Conservation (phyloP, 2,888 invertebrate species). For the Keiferia lycopersicella region DNA sequence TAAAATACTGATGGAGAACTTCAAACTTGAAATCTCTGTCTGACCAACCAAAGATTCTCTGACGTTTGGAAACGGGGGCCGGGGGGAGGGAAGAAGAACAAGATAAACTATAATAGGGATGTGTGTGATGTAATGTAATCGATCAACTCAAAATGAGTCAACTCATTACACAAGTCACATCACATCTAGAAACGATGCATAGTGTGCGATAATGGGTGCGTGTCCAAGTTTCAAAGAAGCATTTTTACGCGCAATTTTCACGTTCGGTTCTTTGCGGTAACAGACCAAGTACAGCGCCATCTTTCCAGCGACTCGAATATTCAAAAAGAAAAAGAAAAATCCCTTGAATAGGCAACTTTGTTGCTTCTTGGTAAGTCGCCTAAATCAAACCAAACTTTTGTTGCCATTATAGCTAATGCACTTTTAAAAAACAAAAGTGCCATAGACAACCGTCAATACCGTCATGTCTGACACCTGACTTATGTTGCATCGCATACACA, state of each 20-base stretch:
- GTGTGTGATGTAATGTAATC: neutral
- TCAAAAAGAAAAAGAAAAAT: too few relatives aligned
- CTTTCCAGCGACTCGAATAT: too few relatives aligned
- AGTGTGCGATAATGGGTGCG: too few relatives aligned
- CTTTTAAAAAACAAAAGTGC: conserved; percentile 28
- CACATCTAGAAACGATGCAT: neutral
- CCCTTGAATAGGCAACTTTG: too few relatives aligned
- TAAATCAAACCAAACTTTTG: too few relatives aligned
- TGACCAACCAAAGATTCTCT: too few relatives aligned
- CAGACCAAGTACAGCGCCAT: too few relatives aligned
- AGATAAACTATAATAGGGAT: neutral
- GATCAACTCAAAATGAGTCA: neutral
- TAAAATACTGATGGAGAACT: neutral
- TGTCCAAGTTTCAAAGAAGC: too few relatives aligned
- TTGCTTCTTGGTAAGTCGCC: too few relatives aligned
- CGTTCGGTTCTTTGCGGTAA: too few relatives aligned
- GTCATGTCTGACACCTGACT: conserved; percentile 55
- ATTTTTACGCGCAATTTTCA: too few relatives aligned
- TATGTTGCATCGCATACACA: conserved; percentile 65
- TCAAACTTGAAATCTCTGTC: neutral
- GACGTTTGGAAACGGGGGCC: too few relatives aligned
- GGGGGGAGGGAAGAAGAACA: neutral
- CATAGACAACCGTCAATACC: conserved; percentile 63
- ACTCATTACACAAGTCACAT: neutral
- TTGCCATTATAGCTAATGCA: neutral